Evolutionary conservation across 2,888 invertebrate genomes (phyloP), one percentile per base, ranked within the genome.

Genomic region (Noctua fimbriata): DNA sequence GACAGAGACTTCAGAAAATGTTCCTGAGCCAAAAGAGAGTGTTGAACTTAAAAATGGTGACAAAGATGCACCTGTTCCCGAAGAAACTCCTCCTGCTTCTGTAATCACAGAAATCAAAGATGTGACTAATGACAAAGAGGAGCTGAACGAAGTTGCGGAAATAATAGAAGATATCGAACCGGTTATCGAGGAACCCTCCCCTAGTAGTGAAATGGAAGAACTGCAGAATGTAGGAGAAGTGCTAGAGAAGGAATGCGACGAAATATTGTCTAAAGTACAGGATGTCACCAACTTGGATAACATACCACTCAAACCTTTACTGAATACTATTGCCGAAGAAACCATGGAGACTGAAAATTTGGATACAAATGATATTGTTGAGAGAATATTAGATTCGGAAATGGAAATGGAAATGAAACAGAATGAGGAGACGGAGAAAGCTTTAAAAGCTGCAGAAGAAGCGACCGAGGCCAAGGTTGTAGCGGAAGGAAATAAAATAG

Each of bases 161-260:
- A 91, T 94, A 10, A 93, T 94, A 32, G 94, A 95, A 52, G 94
- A 94, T 81, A 82, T 94, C 14, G 94, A 92, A 78, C 96, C 96
- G 0, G 91, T 96, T 2, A 91, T 96, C 0, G 95, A 96, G 85
- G 96, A 96, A 87, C 95, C 95, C 5, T 75, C 90, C 1, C 85
- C 88, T 65, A 83, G 79, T 47, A 94, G 94, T 84, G 96, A 96
- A 76, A 94, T 96, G 88, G 96, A 95, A 82, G 94, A 94, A 2
- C 89, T 96, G 47, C 93, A 95, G 87, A 95, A 94, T 83, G 96
- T 94, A 32, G 95, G 95, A 7, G 95, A 95, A 70, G 96, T 95
- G 5, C 91, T 97, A 32, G 96, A 96, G 82, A 97, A 96, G 84
- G 97, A 97, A 91, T 97, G 97, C 85, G 96, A 95, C 82, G 97